Evolutionary conservation across 2,888 invertebrate genomes (phyloP).

Genomic region (Alsophila aescularia): DNA sequence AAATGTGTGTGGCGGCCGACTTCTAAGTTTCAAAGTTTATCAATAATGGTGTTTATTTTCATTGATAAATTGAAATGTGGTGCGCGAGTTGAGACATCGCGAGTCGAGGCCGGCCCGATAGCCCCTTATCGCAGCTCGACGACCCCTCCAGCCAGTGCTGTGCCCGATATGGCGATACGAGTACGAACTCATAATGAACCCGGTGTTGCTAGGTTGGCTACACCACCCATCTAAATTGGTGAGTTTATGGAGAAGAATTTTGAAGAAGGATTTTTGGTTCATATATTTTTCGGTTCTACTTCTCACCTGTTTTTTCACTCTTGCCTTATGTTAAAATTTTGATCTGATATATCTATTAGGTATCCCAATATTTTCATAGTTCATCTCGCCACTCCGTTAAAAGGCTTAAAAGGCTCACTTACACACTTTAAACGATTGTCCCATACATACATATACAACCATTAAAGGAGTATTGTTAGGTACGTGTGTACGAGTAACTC

Average conservation of each 20-base stretch:
- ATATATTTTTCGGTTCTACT: background rate
- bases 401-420: too few relatives aligned
- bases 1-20: too few relatives aligned
- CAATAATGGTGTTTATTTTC: constrained; percentile 36
- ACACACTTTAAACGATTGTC: too few relatives aligned
- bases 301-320: too few relatives aligned
- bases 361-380: too few relatives aligned
- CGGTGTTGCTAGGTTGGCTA: constrained; percentile 6
- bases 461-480: too few relatives aligned
- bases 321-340: too few relatives aligned
- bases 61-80: constrained; percentile 52
- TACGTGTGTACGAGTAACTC: too few relatives aligned
- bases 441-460: too few relatives aligned
- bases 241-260: background rate
- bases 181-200: background rate
- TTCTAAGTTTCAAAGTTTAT: constrained; percentile 25
- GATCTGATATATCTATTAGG: too few relatives aligned
- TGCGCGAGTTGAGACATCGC: constrained; percentile 42
- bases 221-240: background rate
- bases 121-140: constrained; percentile 50
- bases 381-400: too few relatives aligned
- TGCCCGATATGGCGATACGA: constrained; percentile 34
- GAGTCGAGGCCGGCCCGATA: constrained; percentile 45
- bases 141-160: constrained; percentile 44
- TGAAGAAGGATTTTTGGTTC: too few relatives aligned